Base-by-base conservation (phyloP, 2,113 vertebrate species). In the Hippocampus comes region DNA sequence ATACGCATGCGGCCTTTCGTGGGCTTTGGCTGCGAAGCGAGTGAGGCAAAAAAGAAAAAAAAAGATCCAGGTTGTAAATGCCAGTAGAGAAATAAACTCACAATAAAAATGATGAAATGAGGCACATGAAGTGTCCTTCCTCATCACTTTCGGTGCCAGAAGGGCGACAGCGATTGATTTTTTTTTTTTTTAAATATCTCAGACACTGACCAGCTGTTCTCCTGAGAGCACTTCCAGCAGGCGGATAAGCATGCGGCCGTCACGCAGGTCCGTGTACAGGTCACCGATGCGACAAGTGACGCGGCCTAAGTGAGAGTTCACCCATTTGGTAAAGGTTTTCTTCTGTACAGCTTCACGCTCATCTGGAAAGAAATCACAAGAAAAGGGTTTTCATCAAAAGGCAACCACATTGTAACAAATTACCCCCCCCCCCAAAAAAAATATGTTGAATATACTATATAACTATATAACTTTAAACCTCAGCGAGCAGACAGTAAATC, bases 241-340 rank as follows among this genome's bases (percentile, higher is more conserved):
- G 57, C 95, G 92, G 74, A 97, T 93, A 42, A 97, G 91, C 94
- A 96, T 97, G 48, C 95, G 94, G 18, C 96, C 96, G 72, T 97
- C 96, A 1, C 96, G 93, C 73, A 97, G 92, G 89, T 97, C 95
- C 0, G 93, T 95, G 89, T 97, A 97, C 75, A 97, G 91, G 88
- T 97, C 96, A 12, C 93, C 93, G 57, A 97, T 96, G 63, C 96
- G 93, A 89, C 95, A 94, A 0, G 94, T 95, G 70, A 96, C 95
- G 7, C 96, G 89, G 65, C 94, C 93, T 82, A 97, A 91, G 91
- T 97, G 96, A 11, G 96, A 97, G 88, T 97, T 97, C 71, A 97
- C 96, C 96, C 96, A 97, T 89, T 97, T 97, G 77, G 95, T 97
- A 76, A 97, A 97, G 67, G 96, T 97, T 86, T 97, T 97, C 92